phyloP scores from a whole-genome alignment of 2,888 invertebrate species.

The Trilocha varians region DNA sequence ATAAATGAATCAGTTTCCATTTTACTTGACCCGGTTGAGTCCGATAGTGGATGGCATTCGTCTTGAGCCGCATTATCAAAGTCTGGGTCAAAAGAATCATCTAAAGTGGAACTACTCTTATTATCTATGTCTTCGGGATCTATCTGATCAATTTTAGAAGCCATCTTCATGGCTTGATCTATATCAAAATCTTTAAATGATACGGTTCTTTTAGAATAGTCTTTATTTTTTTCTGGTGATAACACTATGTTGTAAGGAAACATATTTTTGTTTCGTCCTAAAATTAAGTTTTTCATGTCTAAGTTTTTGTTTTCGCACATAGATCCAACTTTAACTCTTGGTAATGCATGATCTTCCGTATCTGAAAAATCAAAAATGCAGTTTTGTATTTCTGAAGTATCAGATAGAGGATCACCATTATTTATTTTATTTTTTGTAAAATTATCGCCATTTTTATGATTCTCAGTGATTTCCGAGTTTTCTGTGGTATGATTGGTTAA shows the following conservation, averaged over 20 bases:
- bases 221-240: conserved; percentile 49
- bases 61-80: conserved; percentile 14
- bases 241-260: conserved; percentile 62
- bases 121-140: neutral
- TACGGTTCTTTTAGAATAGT: conserved; percentile 38
- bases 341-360: conserved; percentile 37
- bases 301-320: conserved; percentile 21
- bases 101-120: conserved; percentile 13
- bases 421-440: conserved; percentile 1
- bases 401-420: neutral
- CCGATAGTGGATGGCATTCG: conserved; percentile 25
- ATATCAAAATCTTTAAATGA: conserved; percentile 37
- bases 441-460: conserved; percentile 15
- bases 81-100: conserved; percentile 18
- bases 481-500: conserved; percentile 73
- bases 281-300: conserved; percentile 52
- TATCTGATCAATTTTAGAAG: conserved; percentile 3
- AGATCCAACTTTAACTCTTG: conserved; percentile 36
- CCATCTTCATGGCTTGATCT: conserved; percentile 13
- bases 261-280: conserved; percentile 46
- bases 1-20: conserved; percentile 38
- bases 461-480: conserved; percentile 36
- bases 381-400: neutral
- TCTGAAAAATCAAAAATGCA: conserved; percentile 45
- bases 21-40: conserved; percentile 41